These are phyloP conservation scores for Lasioglossum marginatum DNA, from an alignment of 2,888 invertebrate species.

Conservation along the genomic window DNA sequence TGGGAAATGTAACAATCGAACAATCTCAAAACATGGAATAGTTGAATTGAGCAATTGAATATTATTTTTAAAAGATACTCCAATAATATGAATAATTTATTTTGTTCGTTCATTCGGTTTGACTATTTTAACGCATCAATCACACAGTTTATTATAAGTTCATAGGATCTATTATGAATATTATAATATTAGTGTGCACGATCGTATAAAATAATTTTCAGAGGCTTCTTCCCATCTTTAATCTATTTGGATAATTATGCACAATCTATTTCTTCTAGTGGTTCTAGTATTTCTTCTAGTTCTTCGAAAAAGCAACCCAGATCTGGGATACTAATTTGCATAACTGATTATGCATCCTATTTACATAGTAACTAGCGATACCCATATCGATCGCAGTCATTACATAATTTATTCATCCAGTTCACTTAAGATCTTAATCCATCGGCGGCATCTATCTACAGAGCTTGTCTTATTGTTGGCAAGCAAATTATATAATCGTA, in stretches of 20 bases:
- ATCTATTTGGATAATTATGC: not conserved
- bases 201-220: not conserved
- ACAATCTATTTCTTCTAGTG: not conserved
- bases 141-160: too few relatives aligned
- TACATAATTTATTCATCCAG: conserved; percentile 4
- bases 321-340: not conserved
- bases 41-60: not conserved
- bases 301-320: not conserved
- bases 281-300: not conserved
- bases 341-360: not conserved
- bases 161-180: too few relatives aligned
- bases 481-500: not conserved
- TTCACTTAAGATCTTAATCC: not conserved
- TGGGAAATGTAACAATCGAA: not conserved
- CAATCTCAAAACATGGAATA: not conserved
- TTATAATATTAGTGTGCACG: too few relatives aligned
- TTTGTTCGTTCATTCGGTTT: not conserved
- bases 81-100: not conserved
- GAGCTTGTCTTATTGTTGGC: not conserved
- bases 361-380: not conserved
- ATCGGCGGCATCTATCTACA: not conserved
- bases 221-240: not conserved
- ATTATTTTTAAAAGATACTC: not conserved
- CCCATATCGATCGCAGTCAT: conserved; percentile 2
- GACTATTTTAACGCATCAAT: not conserved